These are phyloP conservation scores for Tinamus guttatus DNA, from an alignment of 2,113 vertebrate genomes.

Conservation along the genomic window DNA sequence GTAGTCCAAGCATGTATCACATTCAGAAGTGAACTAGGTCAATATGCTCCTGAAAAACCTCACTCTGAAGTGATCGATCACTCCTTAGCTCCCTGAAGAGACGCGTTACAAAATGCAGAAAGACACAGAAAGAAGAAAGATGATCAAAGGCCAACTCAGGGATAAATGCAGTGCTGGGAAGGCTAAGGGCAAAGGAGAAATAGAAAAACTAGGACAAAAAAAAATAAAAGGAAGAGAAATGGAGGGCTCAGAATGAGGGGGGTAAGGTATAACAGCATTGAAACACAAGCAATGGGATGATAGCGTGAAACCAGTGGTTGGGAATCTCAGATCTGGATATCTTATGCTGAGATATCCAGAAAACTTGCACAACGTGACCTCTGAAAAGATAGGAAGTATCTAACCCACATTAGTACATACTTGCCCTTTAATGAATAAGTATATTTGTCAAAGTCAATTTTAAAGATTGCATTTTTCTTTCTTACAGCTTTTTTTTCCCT, in stretches of 20 bases:
- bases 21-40: neutral
- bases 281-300: neutral
- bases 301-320: neutral
- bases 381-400: neutral
- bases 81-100: neutral
- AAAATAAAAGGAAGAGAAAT: neutral
- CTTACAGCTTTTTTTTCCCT: neutral
- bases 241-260: neutral
- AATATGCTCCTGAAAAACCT: neutral
- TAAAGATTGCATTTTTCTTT: neutral
- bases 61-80: neutral
- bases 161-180: neutral
- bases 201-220: fast-evolving
- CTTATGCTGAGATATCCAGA: neutral
- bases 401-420: neutral
- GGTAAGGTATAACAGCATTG: neutral
- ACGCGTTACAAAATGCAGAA: neutral
- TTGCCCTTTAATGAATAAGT: neutral
- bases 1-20: neutral
- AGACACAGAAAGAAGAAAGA: neutral
- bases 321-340: neutral
- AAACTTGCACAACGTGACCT: neutral
- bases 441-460: neutral
- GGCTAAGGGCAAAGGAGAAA: neutral
- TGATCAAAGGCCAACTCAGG: neutral